phyloP scores from a whole-genome alignment of 2,888 invertebrate species.

The Metellina segmentata region DNA sequence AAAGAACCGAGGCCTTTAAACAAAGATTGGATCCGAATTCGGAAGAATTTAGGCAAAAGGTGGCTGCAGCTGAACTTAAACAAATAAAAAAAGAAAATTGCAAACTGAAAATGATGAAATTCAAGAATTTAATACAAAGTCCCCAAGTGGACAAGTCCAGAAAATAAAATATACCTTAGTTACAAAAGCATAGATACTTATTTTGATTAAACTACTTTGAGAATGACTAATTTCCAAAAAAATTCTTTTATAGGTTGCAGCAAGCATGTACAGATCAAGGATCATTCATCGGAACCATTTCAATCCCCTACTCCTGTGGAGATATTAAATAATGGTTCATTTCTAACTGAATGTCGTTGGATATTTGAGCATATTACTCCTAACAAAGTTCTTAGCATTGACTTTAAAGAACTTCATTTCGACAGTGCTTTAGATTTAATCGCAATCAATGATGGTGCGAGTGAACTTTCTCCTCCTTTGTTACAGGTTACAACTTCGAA shows the following conservation, averaged over 20 bases:
- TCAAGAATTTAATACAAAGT: no score
- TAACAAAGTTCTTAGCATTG: constrained; percentile 11
- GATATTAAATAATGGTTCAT: constrained; percentile 41
- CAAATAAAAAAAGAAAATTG: no score
- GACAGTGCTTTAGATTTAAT: constrained; percentile 46
- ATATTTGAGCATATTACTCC: neutral
- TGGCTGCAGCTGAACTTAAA: no score
- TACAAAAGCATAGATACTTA: no score
- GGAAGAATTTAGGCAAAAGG: no score
- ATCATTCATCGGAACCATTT: neutral
- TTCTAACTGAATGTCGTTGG: constrained; percentile 46
- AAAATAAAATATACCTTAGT: no score
- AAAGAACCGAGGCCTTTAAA: no score
- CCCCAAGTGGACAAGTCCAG: no score
- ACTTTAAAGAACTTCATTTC: constrained; percentile 33
- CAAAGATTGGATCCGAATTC: no score
- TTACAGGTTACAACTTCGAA: constrained; percentile 65
- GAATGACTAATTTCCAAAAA: no score
- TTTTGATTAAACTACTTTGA: no score
- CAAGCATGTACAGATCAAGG: neutral
- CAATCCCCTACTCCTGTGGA: constrained; percentile 4
- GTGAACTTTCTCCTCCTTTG: constrained; percentile 45
- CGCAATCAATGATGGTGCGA: constrained; percentile 62
- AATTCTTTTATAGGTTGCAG: constrained; percentile 46
- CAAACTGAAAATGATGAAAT: no score